These are phyloP conservation scores for Notodonta ziczac DNA, from an alignment of 2,888 invertebrate genomes.

Conservation along the genomic window DNA sequence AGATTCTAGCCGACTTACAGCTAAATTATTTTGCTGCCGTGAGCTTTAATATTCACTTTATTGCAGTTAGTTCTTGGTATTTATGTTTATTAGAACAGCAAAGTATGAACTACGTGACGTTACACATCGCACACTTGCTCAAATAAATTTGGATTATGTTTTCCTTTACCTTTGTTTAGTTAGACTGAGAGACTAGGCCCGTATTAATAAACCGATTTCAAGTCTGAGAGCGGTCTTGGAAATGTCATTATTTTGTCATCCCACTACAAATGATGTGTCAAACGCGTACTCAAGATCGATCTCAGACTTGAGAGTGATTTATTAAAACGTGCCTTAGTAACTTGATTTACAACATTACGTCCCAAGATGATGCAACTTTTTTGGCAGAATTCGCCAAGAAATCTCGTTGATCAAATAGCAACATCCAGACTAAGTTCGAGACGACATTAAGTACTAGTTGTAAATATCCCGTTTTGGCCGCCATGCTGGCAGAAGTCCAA, in stretches of 20 bases:
- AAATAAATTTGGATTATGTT: conserved; percentile 21
- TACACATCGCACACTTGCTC: conserved; percentile 22
- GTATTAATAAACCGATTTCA: no score
- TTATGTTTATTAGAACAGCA: background rate
- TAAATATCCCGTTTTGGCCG: conserved; percentile 68
- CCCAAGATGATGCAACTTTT: conserved; percentile 9
- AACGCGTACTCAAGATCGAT: no score
- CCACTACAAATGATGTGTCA: no score
- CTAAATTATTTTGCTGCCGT: background rate
- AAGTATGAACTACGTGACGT: background rate
- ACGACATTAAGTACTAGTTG: conserved; percentile 45
- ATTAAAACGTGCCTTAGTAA: no score
- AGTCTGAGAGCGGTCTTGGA: no score
- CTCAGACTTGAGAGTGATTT: no score
- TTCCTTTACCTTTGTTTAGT: background rate
- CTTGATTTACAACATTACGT: background rate
- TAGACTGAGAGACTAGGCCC: no score
- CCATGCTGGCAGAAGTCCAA: conserved; percentile 63
- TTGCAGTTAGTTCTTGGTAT: background rate
- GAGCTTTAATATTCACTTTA: background rate
- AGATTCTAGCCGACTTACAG: background rate
- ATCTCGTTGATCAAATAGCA: conserved; percentile 13
- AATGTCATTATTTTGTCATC: no score
- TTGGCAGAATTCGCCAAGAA: conserved; percentile 13
- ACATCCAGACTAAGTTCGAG: conserved; percentile 40